A percentile compares a stretch with the other conserved stretches of the same genome.
These are phyloP conservation scores for Athene noctua DNA, from an alignment of 2,113 vertebrate species.

Conservation along the genomic window DNA sequence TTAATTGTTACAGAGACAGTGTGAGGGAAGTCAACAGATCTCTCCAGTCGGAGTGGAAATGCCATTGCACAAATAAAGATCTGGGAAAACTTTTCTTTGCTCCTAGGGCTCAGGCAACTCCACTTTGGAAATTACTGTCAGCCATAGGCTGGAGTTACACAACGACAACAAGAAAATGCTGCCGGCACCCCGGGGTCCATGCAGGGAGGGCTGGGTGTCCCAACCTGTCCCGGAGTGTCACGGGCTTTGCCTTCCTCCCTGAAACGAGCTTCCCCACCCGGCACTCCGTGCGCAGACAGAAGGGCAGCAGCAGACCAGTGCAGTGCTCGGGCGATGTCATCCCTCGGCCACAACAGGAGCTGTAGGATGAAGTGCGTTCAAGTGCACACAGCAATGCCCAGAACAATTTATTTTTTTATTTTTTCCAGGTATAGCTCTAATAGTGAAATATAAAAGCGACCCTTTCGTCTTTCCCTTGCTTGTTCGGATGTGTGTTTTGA, in stretches of 20 bases:
- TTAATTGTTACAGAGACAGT: neutral
- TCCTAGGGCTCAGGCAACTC: neutral
- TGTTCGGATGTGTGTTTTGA: neutral
- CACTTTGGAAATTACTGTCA: neutral
- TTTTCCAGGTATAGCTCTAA: neutral
- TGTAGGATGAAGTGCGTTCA: neutral
- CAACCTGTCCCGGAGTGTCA: neutral
- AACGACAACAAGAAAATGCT: neutral
- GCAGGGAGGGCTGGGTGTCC: neutral
- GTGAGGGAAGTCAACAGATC: neutral
- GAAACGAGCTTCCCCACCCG: neutral
- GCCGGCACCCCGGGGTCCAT: fast-evolving
- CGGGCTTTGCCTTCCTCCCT: neutral
- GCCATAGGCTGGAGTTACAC: neutral
- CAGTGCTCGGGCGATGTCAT: neutral
- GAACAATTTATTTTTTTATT: neutral
- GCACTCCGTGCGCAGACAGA: fast-evolving
- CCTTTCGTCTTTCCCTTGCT: neutral
- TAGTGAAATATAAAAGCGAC: neutral
- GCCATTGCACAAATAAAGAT: conserved; percentile 8
- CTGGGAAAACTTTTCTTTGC: neutral
- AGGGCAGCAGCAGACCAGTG: fast-evolving
- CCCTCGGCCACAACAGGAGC: neutral
- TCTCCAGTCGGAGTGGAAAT: neutral
- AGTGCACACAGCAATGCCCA: neutral